phyloP scores from a whole-genome alignment of 2,113 vertebrate genomes.

The Labrus mixtus region DNA sequence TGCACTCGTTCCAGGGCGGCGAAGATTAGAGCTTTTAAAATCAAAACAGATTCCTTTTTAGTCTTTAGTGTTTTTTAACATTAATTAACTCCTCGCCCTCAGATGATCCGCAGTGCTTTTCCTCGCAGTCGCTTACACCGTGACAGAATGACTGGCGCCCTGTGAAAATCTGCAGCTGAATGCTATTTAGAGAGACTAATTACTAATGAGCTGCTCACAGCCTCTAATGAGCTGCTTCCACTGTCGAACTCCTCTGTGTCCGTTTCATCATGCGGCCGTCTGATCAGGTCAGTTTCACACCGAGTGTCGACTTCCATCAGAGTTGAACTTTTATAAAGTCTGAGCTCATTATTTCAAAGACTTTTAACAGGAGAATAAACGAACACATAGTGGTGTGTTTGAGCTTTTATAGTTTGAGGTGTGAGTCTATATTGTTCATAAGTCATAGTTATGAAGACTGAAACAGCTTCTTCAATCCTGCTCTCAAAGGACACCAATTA shows the following conservation, averaged over 20 bases:
- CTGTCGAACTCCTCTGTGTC: background rate
- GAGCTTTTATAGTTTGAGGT: too few relatives aligned
- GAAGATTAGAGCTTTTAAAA: background rate
- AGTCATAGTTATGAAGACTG: too few relatives aligned
- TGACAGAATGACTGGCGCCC: background rate
- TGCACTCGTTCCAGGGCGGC: slow-evolving; percentile 1
- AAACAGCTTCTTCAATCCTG: too few relatives aligned
- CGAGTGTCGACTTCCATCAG: background rate
- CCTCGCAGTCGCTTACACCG: background rate
- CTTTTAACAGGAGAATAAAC: too few relatives aligned
- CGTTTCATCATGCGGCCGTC: background rate
- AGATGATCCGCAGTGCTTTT: background rate
- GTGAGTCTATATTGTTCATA: too few relatives aligned
- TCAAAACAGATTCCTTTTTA: background rate
- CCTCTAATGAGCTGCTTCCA: slow-evolving; percentile 21
- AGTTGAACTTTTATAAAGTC: background rate
- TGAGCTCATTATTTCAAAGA: background rate
- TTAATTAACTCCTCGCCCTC: background rate
- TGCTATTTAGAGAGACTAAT: slow-evolving; percentile 6
- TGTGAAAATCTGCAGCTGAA: slow-evolving; percentile 1
- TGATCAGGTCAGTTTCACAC: background rate
- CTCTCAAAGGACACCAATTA: too few relatives aligned
- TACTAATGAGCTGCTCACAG: slow-evolving; percentile 16
- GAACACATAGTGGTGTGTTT: too few relatives aligned
- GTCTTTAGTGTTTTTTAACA: too few relatives aligned